Evolutionary conservation across 1,140 invertebrate species (phyloP).

Genomic region (Wasmannia auropunctata): DNA sequence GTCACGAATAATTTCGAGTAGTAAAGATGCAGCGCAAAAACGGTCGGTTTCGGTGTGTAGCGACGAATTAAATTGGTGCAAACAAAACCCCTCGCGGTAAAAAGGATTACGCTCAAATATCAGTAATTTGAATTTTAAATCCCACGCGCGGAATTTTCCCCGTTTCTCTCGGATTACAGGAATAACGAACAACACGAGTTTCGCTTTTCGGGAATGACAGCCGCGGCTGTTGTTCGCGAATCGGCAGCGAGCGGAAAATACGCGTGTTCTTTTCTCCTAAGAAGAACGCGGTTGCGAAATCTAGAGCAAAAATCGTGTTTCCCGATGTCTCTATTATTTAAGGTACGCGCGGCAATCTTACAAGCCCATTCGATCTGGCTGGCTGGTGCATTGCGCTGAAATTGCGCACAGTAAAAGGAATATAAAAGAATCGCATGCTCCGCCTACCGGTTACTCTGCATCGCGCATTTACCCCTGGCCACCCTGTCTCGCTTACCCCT

Average conservation of each 20-base stretch:
- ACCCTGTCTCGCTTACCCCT: background rate
- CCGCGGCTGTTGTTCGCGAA: background rate
- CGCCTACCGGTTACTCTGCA: conserved; percentile 13
- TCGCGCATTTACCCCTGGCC: background rate
- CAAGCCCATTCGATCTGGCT: conserved; percentile 35
- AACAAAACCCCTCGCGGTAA: conserved; percentile 6
- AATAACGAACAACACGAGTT: conserved; percentile 43
- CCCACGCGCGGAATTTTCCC: background rate
- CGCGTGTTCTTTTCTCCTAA: background rate
- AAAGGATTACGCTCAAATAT: conserved; percentile 30
- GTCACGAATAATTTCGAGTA: background rate
- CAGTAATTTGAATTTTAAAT: conserved; percentile 42
- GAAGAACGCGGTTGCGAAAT: background rate
- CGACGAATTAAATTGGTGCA: conserved; percentile 17
- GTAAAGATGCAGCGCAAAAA: background rate
- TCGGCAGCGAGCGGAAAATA: background rate
- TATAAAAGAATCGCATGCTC: conserved; percentile 31
- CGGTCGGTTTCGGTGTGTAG: background rate
- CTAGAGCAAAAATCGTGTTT: background rate
- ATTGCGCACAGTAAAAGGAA: conserved; percentile 61
- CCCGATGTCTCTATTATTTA: conserved; percentile 58
- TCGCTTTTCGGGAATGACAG: background rate
- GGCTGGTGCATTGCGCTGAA: conserved; percentile 67
- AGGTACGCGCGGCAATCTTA: conserved; percentile 55
- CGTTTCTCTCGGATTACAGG: background rate